Base-by-base conservation (phyloP, 2,113 vertebrate species). In the Echinops telfairi region DNA sequence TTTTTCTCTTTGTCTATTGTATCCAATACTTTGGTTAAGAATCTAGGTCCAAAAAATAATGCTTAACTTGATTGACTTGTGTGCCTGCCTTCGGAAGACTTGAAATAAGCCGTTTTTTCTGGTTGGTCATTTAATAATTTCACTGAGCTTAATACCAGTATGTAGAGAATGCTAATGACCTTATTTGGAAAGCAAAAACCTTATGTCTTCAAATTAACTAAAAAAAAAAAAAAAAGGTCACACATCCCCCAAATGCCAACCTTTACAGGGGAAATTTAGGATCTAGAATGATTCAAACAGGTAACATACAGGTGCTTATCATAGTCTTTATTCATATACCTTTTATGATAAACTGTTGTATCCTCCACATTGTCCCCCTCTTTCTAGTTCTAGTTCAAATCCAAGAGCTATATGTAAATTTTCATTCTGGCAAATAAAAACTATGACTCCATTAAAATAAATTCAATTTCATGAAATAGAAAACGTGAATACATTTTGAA, bases 391-490 rank as follows among this genome's bases (percentile, higher is more conserved):
- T 87, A 31, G 23, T 60, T 53, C 40, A 43, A 82, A 84, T 47
- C 83, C 27, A 71, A 76, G 58, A 73, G n/a, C 25, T 68, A 17
- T 23, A 66, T 12, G 53, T 33, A 85, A 96, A 40, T 14, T 2
- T 75, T 3, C 36, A 71, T 1, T 88, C 19, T 70, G 60, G 6
- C 79, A 64, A 86, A 29, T 71, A 29, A 92, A 92, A 90, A 11
- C 2, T 73, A 6, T 62, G 36, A 90, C 66, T 80, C 15, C 23
- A 83, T 83, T 77, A 76, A 94, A 47, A 33, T 71, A 15, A 83
- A 83, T 66, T 87, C 58, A 83, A 90, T 84, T 89, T 79, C 60
- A 86, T 95, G 38, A 88, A 92, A 88, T 88, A 71, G 83, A 71
- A 90, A 38, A 68, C 53, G 73, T 90, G 19, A 36, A 31, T 93